Conservation (phyloP, 2,797 vertebrate species). For the Anabas testudineus region DNA sequence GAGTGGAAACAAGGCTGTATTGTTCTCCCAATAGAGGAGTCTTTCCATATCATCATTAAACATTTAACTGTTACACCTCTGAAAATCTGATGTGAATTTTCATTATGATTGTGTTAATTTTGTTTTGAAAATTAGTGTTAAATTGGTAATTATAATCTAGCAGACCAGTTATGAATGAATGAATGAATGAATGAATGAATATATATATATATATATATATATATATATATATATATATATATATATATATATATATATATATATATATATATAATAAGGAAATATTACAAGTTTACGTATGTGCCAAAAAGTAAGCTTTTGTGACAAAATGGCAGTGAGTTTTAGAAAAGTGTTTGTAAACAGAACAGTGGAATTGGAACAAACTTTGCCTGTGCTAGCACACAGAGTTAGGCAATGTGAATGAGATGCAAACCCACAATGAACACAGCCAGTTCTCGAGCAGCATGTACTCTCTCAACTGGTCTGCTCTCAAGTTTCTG, state of each 20-base stretch:
- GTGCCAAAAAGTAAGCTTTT: not conserved
- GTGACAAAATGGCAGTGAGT: constrained; percentile 6
- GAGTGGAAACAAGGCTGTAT: constrained; percentile 68
- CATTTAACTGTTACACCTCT: constrained; percentile 34
- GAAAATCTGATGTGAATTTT: not conserved
- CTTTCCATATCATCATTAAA: constrained; percentile 36
- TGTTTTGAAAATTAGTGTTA: too few species aligned
- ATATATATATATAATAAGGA: too few species aligned
- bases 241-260: too few species aligned
- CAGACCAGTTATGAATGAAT: too few species aligned
- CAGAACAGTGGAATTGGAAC: constrained; percentile 33
- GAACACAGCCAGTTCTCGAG: constrained; percentile 36
- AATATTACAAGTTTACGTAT: too few species aligned
- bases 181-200: too few species aligned
- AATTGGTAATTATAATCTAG: not conserved
- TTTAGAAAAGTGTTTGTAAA: constrained; percentile 34
- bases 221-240: too few species aligned
- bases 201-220: too few species aligned
- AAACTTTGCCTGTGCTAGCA: constrained; percentile 27
- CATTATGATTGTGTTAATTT: too few species aligned
- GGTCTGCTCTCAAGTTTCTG: constrained; percentile 10
- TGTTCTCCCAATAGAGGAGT: constrained; percentile 54
- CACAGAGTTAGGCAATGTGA: constrained; percentile 32
- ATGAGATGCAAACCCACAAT: constrained; percentile 33
- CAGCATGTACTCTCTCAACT: constrained; percentile 20